Conservation (phyloP, 2,888 invertebrate genomes). For the Tenthredo distinguenda region DNA sequence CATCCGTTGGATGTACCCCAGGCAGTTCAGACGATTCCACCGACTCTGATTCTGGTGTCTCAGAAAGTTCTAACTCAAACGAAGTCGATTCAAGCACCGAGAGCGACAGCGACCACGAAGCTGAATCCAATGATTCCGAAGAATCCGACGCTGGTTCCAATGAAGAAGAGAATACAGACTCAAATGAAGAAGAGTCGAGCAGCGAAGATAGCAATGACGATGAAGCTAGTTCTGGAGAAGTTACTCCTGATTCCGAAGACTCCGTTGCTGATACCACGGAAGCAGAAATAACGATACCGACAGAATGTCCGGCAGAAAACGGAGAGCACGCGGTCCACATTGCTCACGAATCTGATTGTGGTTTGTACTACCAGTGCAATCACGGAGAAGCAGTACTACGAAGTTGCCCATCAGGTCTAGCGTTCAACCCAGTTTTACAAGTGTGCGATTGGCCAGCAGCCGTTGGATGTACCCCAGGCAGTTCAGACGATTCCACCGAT, state of each 20-base stretch:
- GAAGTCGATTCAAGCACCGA: not conserved
- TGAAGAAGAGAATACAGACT: not conserved
- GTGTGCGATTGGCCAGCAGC: constrained; percentile 55
- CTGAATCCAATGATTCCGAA: not conserved
- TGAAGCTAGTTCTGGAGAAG: not conserved
- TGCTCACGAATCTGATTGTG: constrained; percentile 62
- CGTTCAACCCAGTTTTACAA: constrained; percentile 56
- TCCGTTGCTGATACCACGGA: not conserved
- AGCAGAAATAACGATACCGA: not conserved
- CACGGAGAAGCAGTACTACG: constrained; percentile 51
- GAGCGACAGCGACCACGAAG: not conserved
- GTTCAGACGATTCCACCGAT: not conserved
- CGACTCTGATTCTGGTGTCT: not conserved
- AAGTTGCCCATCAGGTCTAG: constrained; percentile 56
- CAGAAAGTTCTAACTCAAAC: not conserved
- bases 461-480: too few relatives aligned
- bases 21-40: not conserved
- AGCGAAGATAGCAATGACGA: not conserved
- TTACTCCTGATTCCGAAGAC: not conserved
- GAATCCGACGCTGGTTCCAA: not conserved
- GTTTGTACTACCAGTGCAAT: constrained; percentile 62
- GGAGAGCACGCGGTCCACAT: constrained; percentile 28
- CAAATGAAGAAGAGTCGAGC: not conserved
- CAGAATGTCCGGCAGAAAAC: constrained; percentile 52
- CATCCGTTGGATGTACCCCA: constrained; percentile 53